Conservation (phyloP, 2,113 vertebrate species). For the Corythornis madagascariensis region DNA sequence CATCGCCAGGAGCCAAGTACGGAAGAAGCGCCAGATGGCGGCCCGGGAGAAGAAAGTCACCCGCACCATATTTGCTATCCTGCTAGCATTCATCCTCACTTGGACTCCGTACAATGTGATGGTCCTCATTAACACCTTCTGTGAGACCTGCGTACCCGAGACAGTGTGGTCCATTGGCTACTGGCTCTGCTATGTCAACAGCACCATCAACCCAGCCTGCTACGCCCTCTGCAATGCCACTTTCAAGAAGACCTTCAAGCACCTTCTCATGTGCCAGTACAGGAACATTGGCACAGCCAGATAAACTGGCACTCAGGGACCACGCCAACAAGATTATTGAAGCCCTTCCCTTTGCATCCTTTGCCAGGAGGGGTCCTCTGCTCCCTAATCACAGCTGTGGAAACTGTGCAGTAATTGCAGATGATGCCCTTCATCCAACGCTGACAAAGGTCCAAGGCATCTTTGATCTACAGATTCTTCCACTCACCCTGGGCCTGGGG, state of each 20-base stretch:
- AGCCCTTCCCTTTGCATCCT: slow-evolving; percentile 33
- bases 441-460: slow-evolving; percentile 4
- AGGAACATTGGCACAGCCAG: slow-evolving; percentile 93
- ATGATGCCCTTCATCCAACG: not conserved
- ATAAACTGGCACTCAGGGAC: slow-evolving; percentile 76
- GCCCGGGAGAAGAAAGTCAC: slow-evolving; percentile 98
- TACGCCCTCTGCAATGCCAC: slow-evolving; percentile 98
- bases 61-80: slow-evolving; percentile 97
- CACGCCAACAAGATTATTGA: not conserved
- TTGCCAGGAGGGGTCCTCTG: not conserved
- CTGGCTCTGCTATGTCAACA: slow-evolving; percentile 99
- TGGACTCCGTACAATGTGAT: slow-evolving; percentile 99
- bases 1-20: slow-evolving; percentile 95
- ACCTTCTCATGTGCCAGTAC: slow-evolving; percentile 96
- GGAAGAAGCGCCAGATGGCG: slow-evolving; percentile 97
- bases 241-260: slow-evolving; percentile 99
- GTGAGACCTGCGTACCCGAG: slow-evolving; percentile 90
- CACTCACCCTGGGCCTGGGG: not conserved
- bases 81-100: slow-evolving; percentile 96
- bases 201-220: slow-evolving; percentile 97
- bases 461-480: not conserved
- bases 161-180: slow-evolving; percentile 96
- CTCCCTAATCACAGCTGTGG: not conserved
- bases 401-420: slow-evolving; percentile 31
- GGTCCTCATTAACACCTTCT: slow-evolving; percentile 98